A percentile compares a stretch with the other conserved stretches of the same genome.
These are phyloP conservation scores for Danionella dracula DNA, from an alignment of 2,797 vertebrate species.

Conservation along the genomic window DNA sequence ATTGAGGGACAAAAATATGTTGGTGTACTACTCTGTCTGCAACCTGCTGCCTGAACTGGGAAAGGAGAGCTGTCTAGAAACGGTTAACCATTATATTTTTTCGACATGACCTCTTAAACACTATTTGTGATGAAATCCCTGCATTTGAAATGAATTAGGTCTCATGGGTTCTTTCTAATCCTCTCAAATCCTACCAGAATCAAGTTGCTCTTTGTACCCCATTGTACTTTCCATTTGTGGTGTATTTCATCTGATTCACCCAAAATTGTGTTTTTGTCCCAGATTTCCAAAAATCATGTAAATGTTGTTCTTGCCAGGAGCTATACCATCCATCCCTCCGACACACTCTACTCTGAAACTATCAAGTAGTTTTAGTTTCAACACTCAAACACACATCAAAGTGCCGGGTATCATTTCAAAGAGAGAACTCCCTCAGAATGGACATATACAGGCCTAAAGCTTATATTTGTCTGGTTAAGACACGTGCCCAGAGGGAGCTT, in stretches of 20 bases:
- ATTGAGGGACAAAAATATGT: slow-evolving; percentile 17
- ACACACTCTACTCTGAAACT: slow-evolving; percentile 49
- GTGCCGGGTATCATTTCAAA: slow-evolving; percentile 45
- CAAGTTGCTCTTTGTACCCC: background rate
- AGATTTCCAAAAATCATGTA: slow-evolving; percentile 61
- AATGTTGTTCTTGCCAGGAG: slow-evolving; percentile 68
- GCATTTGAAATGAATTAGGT: background rate
- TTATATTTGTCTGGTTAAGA: slow-evolving; percentile 69
- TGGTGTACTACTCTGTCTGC: slow-evolving; percentile 2
- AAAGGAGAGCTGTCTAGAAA: slow-evolving; percentile 6
- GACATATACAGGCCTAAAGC: slow-evolving; percentile 60
- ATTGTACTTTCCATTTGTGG: slow-evolving; percentile 16
- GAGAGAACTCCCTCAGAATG: slow-evolving; percentile 62
- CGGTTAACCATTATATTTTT: slow-evolving; percentile 15
- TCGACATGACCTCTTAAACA: background rate
- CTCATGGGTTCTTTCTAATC: background rate
- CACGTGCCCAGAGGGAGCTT: slow-evolving; percentile 56
- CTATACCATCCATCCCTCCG: slow-evolving; percentile 56
- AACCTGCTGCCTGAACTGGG: slow-evolving; percentile 2
- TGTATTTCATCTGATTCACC: no score
- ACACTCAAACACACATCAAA: slow-evolving; percentile 60
- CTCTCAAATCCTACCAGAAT: background rate
- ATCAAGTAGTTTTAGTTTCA: slow-evolving; percentile 64
- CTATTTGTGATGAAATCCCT: background rate
- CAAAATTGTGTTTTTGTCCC: no score